Evolutionary conservation across 1,140 invertebrate genomes (phyloP), one percentile per base, ranked within the genome.

Genomic region (Palaemon carinicauda): DNA sequence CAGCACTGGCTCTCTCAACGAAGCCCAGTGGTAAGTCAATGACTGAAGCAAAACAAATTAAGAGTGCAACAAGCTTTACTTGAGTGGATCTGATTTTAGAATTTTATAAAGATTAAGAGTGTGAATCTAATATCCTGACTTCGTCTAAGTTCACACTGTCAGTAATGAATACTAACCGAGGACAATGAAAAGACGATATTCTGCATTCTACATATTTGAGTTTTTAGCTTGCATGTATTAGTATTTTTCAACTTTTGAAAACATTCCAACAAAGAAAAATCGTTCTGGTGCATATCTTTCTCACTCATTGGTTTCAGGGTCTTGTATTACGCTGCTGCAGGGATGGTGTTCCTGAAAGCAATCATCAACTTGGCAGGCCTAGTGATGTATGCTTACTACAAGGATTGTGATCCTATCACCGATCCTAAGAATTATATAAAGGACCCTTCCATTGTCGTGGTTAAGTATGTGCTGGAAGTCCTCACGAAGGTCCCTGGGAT

Each of bases 361-460:
- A 79, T 89, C 21, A 90, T 90, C 83, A 88, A 82, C 87, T 82
- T 89, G 31, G 80, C 89, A 27, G 92, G 92, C 3, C 29, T 92
- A 3, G 89, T 91, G 10, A 90, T 92, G 24, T 92, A 90, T 80
- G 91, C 91, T 7, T 77, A 90, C 12, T 91, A 90, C 88, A 87
- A 89, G 29, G 73, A 89, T 24, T 92, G 92, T 88, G 91, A 92
- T 83, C 91, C 92, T 2, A 21, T 91, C 10, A 88, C 84, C 12
- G 7, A 27, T 77, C 50, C 65, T 12, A 4, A 17, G n/a, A 14
- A 29, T 51, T 3, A 21, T 14, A 12, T 27, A 12, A 41, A 21
- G 3, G 74, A 89, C 29, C 85, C 81, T 5, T 33, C 77, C 1
- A 15, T 17, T 5, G 71, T 89, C 50, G 84, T 80, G 3, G 56